phyloP scores from a whole-genome alignment of 1,140 invertebrate species.

The Theocolax elegans region DNA sequence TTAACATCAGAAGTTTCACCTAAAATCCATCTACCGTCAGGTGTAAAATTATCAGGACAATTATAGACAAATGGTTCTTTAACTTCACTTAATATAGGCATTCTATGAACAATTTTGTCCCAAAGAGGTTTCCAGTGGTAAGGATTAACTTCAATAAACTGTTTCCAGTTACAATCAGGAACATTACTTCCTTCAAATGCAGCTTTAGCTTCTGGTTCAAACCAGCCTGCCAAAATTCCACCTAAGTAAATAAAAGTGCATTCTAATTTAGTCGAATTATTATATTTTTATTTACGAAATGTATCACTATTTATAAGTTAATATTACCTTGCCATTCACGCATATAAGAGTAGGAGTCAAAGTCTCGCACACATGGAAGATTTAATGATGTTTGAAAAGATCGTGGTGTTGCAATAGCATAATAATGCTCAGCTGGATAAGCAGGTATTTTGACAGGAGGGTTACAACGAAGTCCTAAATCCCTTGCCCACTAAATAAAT shows the following conservation, averaged over 20 bases:
- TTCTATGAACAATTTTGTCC: slow-evolving; percentile 74
- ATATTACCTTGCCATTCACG: slow-evolving; percentile 65
- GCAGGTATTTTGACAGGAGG: slow-evolving; percentile 77
- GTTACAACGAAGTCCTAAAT: slow-evolving; percentile 73
- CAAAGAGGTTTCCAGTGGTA: slow-evolving; percentile 74
- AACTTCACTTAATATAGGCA: slow-evolving; percentile 73
- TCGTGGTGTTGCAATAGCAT: slow-evolving; percentile 70
- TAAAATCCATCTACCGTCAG: slow-evolving; percentile 76
- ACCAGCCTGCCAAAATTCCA: slow-evolving; percentile 76
- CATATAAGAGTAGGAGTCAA: slow-evolving; percentile 76
- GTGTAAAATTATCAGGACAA: slow-evolving; percentile 83
- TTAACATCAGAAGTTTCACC: slow-evolving; percentile 80
- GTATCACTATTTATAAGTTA: slow-evolving; percentile 26
- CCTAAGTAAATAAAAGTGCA: slow-evolving; percentile 50
- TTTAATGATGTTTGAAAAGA: slow-evolving; percentile 57
- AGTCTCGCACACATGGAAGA: slow-evolving; percentile 75
- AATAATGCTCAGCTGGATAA: slow-evolving; percentile 79
- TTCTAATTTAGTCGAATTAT: too few species aligned
- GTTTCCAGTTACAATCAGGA: slow-evolving; percentile 70
- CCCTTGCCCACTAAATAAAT: slow-evolving; percentile 73
- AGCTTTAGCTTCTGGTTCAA: slow-evolving; percentile 75
- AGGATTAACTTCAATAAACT: slow-evolving; percentile 69
- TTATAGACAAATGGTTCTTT: slow-evolving; percentile 72
- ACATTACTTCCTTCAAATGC: slow-evolving; percentile 72
- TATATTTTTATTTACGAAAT: neutral